Conservation (phyloP, 1,140 invertebrate species). For the Cotesia typhae region DNA sequence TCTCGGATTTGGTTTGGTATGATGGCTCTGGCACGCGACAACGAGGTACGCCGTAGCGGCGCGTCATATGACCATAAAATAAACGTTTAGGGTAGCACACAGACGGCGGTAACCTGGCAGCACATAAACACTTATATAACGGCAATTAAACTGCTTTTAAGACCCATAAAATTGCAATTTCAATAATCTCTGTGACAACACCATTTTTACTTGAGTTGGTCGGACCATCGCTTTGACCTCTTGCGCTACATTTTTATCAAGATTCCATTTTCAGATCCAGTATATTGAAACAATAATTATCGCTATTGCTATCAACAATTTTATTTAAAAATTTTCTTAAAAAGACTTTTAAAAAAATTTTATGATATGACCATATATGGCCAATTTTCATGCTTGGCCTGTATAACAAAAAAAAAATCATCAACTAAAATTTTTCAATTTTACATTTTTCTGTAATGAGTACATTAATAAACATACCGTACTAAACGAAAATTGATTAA, state of each 20-base stretch:
- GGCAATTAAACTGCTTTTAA: slow-evolving; percentile 68
- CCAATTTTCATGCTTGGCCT: too few species aligned
- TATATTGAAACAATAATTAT: not conserved
- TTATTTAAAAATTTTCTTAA: too few species aligned
- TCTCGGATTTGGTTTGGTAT: slow-evolving; percentile 33
- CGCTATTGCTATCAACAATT: too few species aligned
- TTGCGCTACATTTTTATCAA: slow-evolving; percentile 11
- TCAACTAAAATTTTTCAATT: too few species aligned
- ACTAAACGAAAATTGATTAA: too few species aligned
- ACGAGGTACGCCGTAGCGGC: slow-evolving; percentile 52
- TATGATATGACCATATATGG: too few species aligned
- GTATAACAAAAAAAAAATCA: too few species aligned
- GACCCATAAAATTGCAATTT: slow-evolving; percentile 68
- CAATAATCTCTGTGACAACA: slow-evolving; percentile 68
- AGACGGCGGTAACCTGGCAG: slow-evolving; percentile 59
- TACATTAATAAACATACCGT: too few species aligned
- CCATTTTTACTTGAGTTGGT: slow-evolving; percentile 57
- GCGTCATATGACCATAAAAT: slow-evolving; percentile 66
- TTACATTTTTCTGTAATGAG: too few species aligned
- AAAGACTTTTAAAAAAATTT: too few species aligned
- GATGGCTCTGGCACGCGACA: slow-evolving; percentile 63
- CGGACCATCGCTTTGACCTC: slow-evolving; percentile 40
- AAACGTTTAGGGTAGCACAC: slow-evolving; percentile 63
- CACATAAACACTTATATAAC: slow-evolving; percentile 68
- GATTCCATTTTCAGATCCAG: not conserved